These are phyloP conservation scores for Prunella fulvescens DNA, from an alignment of 2,113 vertebrate genomes.

Conservation along the genomic window DNA sequence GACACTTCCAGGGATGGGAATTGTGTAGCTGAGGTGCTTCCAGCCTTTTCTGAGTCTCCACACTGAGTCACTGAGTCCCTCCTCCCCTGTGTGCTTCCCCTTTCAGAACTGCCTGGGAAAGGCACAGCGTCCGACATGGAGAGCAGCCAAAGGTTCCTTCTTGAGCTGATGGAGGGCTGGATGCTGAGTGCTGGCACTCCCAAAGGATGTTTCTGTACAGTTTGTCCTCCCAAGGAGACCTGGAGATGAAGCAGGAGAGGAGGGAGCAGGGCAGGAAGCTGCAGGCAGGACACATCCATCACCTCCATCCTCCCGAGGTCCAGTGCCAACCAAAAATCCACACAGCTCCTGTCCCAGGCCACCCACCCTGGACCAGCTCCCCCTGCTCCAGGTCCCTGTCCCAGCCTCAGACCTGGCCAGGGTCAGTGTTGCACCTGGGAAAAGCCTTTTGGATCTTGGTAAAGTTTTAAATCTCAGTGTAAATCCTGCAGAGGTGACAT, in stretches of 20 bases:
- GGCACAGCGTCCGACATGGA: background rate
- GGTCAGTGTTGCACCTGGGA: no score
- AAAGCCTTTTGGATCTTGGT: background rate
- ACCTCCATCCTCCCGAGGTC: background rate
- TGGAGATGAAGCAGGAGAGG: background rate
- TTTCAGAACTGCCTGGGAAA: background rate
- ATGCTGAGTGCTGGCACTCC: background rate
- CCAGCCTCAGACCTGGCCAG: background rate
- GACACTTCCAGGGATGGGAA: background rate
- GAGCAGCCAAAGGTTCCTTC: background rate
- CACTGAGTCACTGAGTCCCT: background rate
- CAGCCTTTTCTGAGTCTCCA: background rate
- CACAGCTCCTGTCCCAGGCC: background rate
- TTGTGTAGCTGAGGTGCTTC: background rate
- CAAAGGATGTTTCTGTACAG: background rate
- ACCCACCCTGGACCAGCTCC: background rate
- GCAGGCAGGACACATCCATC: background rate
- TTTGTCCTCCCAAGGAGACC: background rate
- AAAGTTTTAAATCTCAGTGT: background rate
- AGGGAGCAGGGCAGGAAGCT: background rate
- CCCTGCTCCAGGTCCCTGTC: background rate
- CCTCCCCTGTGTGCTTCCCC: background rate
- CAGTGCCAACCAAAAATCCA: background rate
- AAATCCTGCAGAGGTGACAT: background rate
- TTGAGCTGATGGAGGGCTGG: background rate